Evolutionary conservation across 1,140 invertebrate genomes (phyloP), one percentile per base, ranked within the genome.

Genomic region (Brachionus koreanus): DNA sequence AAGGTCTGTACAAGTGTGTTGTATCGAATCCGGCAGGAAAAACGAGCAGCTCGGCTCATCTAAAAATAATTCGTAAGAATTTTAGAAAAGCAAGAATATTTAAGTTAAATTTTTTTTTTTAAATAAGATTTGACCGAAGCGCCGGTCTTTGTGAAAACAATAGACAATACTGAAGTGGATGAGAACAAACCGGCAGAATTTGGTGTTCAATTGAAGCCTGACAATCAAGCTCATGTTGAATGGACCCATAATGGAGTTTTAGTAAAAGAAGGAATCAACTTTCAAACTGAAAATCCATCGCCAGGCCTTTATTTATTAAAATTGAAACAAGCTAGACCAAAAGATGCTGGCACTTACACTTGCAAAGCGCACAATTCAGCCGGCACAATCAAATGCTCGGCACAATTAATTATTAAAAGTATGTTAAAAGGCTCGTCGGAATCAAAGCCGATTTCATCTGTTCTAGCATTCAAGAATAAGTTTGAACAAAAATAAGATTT

Each of bases 331-430:
- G 69, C 69, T 13, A 74, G 69, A 19, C 39, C 69, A 88, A 90
- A 90, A 25, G 95, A 98, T 88, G 91, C 92, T 5, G 96, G 96
- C 5, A 92, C 92, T 12, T 98, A 98, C 89, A 95, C 95, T 83
- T 98, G 97, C 90, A 91, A 95, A 81, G 95, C 96, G 5, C 92
- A 92, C 86, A 97, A 96, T 87, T 89, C 90, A 23, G 92, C 95
- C 52, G 96, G 98, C 87, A 94, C 94, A 37, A 89, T 93, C 25
- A 96, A 98, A 87, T 93, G 92, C 0, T 91, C 90, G 74, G 93
- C 93, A 12, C 90, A 89, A 25, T 88, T 96, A 12, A 91, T 89
- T 37, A 93, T 96, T 0, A 93, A 92, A 90, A 92, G 92, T 90
- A 84, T 86, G 82, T 67, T 65, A 74, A 74, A 74, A 46, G 69